Conservation (phyloP, 2,888 invertebrate species). For the Synergus laeviventris region DNA sequence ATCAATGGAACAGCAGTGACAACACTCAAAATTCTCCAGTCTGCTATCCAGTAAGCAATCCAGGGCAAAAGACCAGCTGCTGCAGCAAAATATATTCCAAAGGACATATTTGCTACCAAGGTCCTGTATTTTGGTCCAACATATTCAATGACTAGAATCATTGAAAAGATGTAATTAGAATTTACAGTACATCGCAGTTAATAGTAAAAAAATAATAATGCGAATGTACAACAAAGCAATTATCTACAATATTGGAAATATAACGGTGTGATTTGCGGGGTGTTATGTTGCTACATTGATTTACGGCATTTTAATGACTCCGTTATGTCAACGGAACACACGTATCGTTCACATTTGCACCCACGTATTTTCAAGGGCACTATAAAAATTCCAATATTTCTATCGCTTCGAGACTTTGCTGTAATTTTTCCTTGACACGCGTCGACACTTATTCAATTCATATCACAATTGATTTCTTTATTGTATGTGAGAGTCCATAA, state of each 20-base stretch:
- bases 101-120: constrained; percentile 93
- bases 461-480: constrained; percentile 15
- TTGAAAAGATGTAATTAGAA: background rate
- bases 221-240: background rate
- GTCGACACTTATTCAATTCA: background rate
- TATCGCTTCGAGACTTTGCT: constrained; percentile 12
- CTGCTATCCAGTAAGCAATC: constrained; percentile 87
- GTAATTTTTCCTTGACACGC: constrained; percentile 37
- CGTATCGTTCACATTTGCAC: constrained; percentile 34
- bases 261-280: background rate
- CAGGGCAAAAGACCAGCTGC: constrained; percentile 89
- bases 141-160: constrained; percentile 86
- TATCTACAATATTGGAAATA: background rate
- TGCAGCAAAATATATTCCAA: constrained; percentile 90
- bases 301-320: constrained; percentile 16
- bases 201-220: background rate
- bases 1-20: constrained; percentile 87
- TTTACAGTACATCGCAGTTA: background rate
- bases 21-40: constrained; percentile 88
- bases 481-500: background rate
- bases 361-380: constrained; percentile 28
- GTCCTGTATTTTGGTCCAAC: constrained; percentile 93
- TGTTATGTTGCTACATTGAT: background rate
- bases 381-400: constrained; percentile 28
- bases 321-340: constrained; percentile 29